A percentile compares a stretch with the other conserved stretches of the same genome.
Evolutionary conservation across 2,797 vertebrate species (phyloP).

Genomic region (Gadopsis bispinosus): DNA sequence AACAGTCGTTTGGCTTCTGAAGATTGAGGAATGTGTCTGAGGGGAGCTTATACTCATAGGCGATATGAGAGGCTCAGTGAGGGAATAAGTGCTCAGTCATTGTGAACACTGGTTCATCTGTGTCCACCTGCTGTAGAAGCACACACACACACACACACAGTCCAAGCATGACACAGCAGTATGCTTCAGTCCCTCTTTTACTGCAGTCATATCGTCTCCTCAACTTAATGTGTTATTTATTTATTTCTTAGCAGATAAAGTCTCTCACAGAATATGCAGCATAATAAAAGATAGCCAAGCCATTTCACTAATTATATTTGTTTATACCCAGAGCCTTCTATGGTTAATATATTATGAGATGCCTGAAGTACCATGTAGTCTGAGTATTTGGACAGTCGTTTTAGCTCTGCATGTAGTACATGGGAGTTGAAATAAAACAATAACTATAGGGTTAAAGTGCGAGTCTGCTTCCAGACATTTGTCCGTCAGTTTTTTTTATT

Average conservation of each 20-base stretch:
- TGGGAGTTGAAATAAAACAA: conserved; percentile 8
- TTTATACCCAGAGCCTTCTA: conserved; percentile 1
- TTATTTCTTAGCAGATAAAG: conserved; percentile 1
- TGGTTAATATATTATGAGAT: conserved; percentile 28
- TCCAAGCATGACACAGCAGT: conserved; percentile 53
- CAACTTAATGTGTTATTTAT: not conserved
- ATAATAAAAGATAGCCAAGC: conserved; percentile 3
- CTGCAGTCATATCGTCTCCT: conserved; percentile 32
- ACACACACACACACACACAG: conserved; percentile 32
- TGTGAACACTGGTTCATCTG: conserved; percentile 81
- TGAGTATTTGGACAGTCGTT: conserved; percentile 12
- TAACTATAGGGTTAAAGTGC: not conserved
- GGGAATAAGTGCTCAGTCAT: conserved; percentile 77
- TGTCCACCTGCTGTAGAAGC: conserved; percentile 75
- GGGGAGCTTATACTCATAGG: conserved; percentile 41
- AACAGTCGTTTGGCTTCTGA: conserved; percentile 57
- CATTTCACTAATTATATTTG: not conserved
- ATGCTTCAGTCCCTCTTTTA: conserved; percentile 24
- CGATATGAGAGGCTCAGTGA: conserved; percentile 69
- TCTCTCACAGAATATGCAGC: conserved; percentile 1
- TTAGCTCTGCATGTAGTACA: conserved; percentile 3
- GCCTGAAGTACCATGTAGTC: not conserved
- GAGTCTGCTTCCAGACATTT: conserved; percentile 4
- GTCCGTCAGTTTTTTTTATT: not conserved
- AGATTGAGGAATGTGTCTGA: conserved; percentile 69